phyloP scores from a whole-genome alignment of 2,113 vertebrate species.

The Oryzias melastigma region DNA sequence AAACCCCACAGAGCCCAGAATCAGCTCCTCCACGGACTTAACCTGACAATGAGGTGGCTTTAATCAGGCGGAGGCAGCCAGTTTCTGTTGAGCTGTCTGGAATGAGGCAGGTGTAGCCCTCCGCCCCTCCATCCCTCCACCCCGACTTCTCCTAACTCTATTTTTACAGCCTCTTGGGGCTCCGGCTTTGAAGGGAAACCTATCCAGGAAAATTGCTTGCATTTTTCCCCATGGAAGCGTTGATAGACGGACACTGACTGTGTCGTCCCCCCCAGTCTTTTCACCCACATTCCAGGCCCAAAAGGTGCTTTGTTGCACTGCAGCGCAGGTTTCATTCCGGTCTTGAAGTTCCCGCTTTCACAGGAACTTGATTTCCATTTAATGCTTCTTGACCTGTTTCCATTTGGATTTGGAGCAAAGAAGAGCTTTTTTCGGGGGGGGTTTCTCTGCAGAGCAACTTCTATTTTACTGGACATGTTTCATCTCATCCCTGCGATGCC shows the following conservation, averaged over 20 bases:
- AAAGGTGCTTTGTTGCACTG: slow-evolving; percentile 53
- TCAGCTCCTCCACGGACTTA: slow-evolving; percentile 27
- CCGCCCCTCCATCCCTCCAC: slow-evolving; percentile 16
- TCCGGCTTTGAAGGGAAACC: slow-evolving; percentile 69
- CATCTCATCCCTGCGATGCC: slow-evolving; percentile 47
- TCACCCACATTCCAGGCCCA: slow-evolving; percentile 42
- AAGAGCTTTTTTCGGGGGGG: slow-evolving; percentile 20
- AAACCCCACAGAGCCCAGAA: slow-evolving; percentile 34
- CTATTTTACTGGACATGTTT: slow-evolving; percentile 23
- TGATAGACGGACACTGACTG: slow-evolving; percentile 69
- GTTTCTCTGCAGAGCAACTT: not conserved
- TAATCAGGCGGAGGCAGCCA: slow-evolving; percentile 57
- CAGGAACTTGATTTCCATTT: slow-evolving; percentile 36
- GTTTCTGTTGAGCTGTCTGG: slow-evolving; percentile 46
- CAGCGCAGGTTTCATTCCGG: slow-evolving; percentile 20
- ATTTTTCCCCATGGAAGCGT: slow-evolving; percentile 59
- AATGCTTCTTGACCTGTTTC: slow-evolving; percentile 26
- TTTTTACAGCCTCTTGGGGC: slow-evolving; percentile 66
- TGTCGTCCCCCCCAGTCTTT: slow-evolving; percentile 29
- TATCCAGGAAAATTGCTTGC: slow-evolving; percentile 70
- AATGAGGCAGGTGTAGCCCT: slow-evolving; percentile 58
- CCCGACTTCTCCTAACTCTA: slow-evolving; percentile 37
- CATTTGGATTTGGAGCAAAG: slow-evolving; percentile 23
- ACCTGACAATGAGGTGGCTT: slow-evolving; percentile 39
- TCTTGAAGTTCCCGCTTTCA: slow-evolving; percentile 40